These are phyloP conservation scores for Drosophila miranda DNA, from an alignment of 1,140 invertebrate genomes.

Conservation along the genomic window DNA sequence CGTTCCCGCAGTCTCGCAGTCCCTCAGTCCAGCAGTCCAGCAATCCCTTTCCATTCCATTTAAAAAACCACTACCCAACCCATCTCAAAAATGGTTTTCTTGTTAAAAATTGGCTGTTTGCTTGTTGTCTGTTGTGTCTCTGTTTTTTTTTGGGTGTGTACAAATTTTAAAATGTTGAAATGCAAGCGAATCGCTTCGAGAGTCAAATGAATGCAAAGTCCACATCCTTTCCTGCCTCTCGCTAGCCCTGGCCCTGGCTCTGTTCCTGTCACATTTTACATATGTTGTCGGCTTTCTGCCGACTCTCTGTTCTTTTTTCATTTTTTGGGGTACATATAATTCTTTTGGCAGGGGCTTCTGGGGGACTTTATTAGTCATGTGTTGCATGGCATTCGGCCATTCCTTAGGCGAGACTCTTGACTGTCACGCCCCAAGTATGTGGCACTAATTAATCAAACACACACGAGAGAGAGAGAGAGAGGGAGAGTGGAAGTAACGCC, in stretches of 20 bases:
- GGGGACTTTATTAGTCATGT: conserved; percentile 61
- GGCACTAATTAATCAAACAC: conserved; percentile 55
- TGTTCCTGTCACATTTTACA: conserved; percentile 63
- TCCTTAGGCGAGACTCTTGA: conserved; percentile 27
- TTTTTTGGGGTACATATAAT: conserved; percentile 19
- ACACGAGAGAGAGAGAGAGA: conserved; percentile 1
- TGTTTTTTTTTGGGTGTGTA: conserved; percentile 46
- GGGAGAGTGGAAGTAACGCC: background rate
- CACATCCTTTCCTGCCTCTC: conserved; percentile 40
- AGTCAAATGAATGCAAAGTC: conserved; percentile 48
- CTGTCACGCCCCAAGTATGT: conserved; percentile 56
- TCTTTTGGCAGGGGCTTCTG: conserved; percentile 51
- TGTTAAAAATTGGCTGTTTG: conserved; percentile 39
- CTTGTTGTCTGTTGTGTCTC: conserved; percentile 22
- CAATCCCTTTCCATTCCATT: too few species aligned
- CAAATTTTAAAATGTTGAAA: conserved; percentile 3
- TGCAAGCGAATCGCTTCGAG: conserved; percentile 29
- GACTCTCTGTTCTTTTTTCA: conserved; percentile 6
- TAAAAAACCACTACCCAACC: conserved; percentile 9
- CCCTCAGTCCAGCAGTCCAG: too few species aligned
- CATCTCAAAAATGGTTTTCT: conserved; percentile 45
- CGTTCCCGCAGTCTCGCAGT: background rate
- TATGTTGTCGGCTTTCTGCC: conserved; percentile 59
- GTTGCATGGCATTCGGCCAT: conserved; percentile 63
- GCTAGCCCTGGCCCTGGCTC: conserved; percentile 15